These are phyloP conservation scores for Nesidiocoris tenuis DNA, from an alignment of 2,888 invertebrate species.

Conservation along the genomic window DNA sequence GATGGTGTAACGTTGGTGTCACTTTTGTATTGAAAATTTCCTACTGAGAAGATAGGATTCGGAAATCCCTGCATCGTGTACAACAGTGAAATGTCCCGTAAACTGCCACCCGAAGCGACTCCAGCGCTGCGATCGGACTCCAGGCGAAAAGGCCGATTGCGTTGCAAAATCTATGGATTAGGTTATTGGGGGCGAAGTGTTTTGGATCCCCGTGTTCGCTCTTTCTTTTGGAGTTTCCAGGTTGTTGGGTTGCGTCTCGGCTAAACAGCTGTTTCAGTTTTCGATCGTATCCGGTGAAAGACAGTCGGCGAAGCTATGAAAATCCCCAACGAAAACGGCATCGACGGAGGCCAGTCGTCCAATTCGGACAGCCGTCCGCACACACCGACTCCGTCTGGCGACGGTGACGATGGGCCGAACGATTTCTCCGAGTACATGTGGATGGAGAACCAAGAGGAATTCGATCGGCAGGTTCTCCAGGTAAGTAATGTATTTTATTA, in stretches of 20 bases:
- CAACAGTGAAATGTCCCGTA: too few species aligned
- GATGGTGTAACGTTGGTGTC: too few species aligned
- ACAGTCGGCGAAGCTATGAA: constrained; percentile 11
- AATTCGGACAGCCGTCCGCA: constrained; percentile 13
- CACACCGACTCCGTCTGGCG: neutral
- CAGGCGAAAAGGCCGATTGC: constrained; percentile 13
- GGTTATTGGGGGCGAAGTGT: constrained; percentile 34
- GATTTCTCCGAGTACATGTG: constrained; percentile 90
- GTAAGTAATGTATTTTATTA: neutral
- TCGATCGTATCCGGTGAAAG: neutral
- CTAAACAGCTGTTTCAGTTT: neutral
- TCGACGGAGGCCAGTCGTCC: neutral
- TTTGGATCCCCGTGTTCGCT: neutral
- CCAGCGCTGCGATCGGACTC: constrained; percentile 1
- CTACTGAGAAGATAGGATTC: too few species aligned
- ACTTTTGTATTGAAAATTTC: too few species aligned
- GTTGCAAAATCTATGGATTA: constrained; percentile 23
- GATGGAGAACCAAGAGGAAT: constrained; percentile 94
- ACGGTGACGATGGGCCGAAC: neutral
- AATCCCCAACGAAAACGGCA: constrained; percentile 26
- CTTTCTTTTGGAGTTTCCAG: neutral
- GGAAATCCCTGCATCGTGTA: too few species aligned
- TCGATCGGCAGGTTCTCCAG: constrained; percentile 81
- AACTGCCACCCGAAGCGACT: too few species aligned
- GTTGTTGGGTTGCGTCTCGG: neutral